phyloP scores from a whole-genome alignment of 2,113 vertebrate genomes.

The Syngnathus typhle region DNA sequence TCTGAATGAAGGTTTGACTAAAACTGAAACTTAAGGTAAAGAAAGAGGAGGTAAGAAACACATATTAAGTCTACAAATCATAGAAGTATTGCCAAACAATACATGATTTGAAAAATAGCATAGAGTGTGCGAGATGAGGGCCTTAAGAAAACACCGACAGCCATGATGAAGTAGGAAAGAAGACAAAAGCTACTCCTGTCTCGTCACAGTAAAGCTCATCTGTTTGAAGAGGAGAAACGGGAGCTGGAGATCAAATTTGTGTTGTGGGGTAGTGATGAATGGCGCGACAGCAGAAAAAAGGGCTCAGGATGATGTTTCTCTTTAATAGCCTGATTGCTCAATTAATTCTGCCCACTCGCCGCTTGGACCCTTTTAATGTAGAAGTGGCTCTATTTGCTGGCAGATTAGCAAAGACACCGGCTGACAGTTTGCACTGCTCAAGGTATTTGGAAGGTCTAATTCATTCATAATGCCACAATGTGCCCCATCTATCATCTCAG shows the following conservation, averaged over 20 bases:
- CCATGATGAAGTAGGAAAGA: conserved; percentile 48
- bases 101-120: conserved; percentile 33
- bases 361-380: conserved; percentile 72
- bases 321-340: conserved; percentile 87
- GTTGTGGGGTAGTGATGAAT: conserved; percentile 75
- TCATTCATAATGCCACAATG: conserved; percentile 91
- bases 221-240: conserved; percentile 53
- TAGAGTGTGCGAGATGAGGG: conserved; percentile 46
- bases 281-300: conserved; percentile 60
- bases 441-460: conserved; percentile 91
- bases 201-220: conserved; percentile 69
- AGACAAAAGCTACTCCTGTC: conserved; percentile 67
- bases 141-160: conserved; percentile 49
- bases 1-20: not conserved
- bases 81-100: not conserved
- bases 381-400: conserved; percentile 79
- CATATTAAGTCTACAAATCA: not conserved
- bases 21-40: not conserved
- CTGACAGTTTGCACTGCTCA: conserved; percentile 84
- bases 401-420: conserved; percentile 89
- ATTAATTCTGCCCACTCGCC: conserved; percentile 76
- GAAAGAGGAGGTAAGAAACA: not conserved
- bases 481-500: conserved; percentile 82
- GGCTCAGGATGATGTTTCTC: conserved; percentile 72
- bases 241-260: conserved; percentile 13